Evolutionary conservation across 2,888 invertebrate genomes (phyloP), one percentile per base, ranked within the genome.

Genomic region (Asteroscopus sphinx): DNA sequence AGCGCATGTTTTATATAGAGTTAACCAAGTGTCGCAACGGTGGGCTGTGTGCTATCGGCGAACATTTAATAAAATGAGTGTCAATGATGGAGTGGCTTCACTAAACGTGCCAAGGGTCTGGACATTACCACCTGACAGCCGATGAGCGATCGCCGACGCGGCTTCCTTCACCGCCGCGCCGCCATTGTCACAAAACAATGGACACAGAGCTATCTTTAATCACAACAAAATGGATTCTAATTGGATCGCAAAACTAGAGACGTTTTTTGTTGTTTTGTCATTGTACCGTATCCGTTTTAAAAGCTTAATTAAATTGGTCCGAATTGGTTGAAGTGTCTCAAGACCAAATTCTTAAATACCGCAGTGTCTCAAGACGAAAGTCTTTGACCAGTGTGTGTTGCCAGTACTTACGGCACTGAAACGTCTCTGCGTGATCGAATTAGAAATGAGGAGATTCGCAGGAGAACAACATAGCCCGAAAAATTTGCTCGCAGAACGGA

Each of bases 111-210:
- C 82, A 83, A 85, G 85, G 83, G 81, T 80, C 73, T 79, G 81
- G 81, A 86, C 87, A 90, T 93, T 92, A 90, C 84, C 88, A 84
- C 82, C 83, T 93, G 93, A 92, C 93, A 93, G 89, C 77, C 79
- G 69, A 82, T 93, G 93, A 93, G 82, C 88, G 93, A 93, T 93
- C 82, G 88, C 80, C 76, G 75, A 54, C 65, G 77, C 76, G 68
- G 82, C 83, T 85, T 86, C 89, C 88, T 85, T 83, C 83, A 82
- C 82, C 82, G 81, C 79, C 81, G 81, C 81, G 80, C 81, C 81
- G 81, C 83, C 76, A 87, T 89, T 89, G 88, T 89, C 86, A 85
- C 87, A 78, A 89, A 90, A 94, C 93, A 94, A 94, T 94, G 87
- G 88, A 75, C 78, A 78, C 81, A 76, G 72, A 79, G 81, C 83